phyloP scores from a whole-genome alignment of 2,888 invertebrate species.

The Sinopyrophorus schimmeli region DNA sequence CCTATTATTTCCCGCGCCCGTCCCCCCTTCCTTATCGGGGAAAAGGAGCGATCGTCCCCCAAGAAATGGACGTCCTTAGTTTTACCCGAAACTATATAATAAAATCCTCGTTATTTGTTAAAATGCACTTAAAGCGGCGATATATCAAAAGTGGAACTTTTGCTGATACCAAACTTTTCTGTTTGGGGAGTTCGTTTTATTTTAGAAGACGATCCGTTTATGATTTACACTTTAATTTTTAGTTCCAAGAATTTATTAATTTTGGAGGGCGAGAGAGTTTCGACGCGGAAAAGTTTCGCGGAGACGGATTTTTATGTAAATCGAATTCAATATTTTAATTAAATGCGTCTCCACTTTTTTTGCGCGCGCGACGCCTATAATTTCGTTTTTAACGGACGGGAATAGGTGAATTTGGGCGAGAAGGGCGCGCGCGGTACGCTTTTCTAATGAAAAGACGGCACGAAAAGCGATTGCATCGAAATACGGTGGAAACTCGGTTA shows the following conservation, averaged over 20 bases:
- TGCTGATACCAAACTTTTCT: constrained; percentile 49
- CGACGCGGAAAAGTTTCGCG: no score
- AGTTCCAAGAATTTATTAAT: constrained; percentile 8
- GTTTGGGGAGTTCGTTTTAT: constrained; percentile 37
- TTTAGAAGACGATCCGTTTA: constrained; percentile 34
- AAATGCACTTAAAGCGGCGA: constrained; percentile 46
- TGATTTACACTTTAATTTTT: constrained; percentile 30
- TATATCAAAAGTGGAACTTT: constrained; percentile 49
- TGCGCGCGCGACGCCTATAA: neutral
- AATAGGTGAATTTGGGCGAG: constrained; percentile 13
- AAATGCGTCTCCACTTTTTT: constrained; percentile 32
- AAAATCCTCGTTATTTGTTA: constrained; percentile 43
- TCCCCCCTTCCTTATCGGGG: no score
- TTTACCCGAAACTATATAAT: no score
- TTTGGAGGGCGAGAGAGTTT: neutral
- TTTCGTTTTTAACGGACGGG: neutral
- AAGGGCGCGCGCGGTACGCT: constrained; percentile 9
- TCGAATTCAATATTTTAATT: constrained; percentile 38
- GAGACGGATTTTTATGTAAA: constrained; percentile 31
- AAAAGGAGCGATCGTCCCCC: no score
- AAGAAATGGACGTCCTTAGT: no score
- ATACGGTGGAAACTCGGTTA: no score
- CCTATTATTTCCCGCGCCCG: constrained; percentile 36
- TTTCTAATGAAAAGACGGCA: constrained; percentile 20
- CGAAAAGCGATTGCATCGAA: constrained; percentile 20